Percentiles rank a stretch among this genome's conserved stretches.
Conservation (phyloP, 1,140 invertebrate species). For the Polypedilum vanderplanki region DNA sequence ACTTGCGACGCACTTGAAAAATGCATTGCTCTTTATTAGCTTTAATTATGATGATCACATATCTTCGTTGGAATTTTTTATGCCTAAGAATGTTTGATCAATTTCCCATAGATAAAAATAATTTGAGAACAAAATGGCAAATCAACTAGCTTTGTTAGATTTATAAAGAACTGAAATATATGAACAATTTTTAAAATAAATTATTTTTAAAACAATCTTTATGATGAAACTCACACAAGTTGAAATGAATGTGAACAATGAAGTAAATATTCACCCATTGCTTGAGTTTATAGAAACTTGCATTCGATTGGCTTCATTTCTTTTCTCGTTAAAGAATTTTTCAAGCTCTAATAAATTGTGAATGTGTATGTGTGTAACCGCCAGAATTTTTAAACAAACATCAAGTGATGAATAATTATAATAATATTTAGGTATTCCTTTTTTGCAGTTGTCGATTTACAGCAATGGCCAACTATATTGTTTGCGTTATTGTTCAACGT, state of each 20-base stretch:
- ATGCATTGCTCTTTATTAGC: conserved; percentile 1
- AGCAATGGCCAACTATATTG: conserved; percentile 31
- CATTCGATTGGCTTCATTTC: not conserved
- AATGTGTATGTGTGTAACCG: not conserved
- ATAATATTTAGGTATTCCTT: not conserved
- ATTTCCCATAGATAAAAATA: no score
- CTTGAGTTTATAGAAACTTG: not conserved
- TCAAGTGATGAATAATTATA: not conserved
- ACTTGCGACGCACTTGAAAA: not conserved
- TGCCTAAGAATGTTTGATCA: no score
- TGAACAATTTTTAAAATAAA: not conserved
- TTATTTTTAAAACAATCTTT: not conserved
- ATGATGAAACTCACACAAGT: not conserved
- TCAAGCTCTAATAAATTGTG: no score
- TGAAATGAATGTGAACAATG: not conserved
- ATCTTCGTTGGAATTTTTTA: not conserved
- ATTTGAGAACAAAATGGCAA: no score
- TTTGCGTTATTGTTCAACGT: conserved; percentile 31
- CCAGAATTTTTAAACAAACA: not conserved
- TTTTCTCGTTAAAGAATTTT: not conserved
- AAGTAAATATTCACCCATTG: not conserved
- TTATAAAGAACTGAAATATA: not conserved
- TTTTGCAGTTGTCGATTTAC: not conserved
- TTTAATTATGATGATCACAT: not conserved
- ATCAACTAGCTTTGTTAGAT: no score